Conservation (phyloP, 2,113 vertebrate species). For the Tachuris rubrigastra region DNA sequence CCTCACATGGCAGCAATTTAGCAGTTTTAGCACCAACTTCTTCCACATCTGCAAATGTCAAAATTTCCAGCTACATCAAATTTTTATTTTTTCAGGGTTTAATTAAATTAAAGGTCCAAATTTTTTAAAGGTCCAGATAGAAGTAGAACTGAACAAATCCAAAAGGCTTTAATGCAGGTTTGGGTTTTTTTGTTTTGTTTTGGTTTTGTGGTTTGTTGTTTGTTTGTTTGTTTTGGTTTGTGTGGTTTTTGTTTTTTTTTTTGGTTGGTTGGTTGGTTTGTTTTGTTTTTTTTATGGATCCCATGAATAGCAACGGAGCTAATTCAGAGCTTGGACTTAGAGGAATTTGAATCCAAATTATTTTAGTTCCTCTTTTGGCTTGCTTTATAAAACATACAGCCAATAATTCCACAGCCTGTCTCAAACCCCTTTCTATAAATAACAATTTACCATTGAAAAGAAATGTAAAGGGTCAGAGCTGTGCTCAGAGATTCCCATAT, state of each 20-base stretch:
- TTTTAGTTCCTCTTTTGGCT: neutral
- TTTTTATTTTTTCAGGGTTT: neutral
- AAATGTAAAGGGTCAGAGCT: neutral
- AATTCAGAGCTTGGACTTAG: neutral
- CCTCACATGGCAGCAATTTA: neutral
- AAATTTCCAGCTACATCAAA: neutral
- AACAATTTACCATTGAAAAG: neutral
- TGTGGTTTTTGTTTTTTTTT: neutral
- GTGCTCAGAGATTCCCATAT: neutral
- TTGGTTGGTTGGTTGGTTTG: too few species aligned
- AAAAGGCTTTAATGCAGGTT: neutral
- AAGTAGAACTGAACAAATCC: neutral
- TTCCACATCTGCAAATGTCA: neutral
- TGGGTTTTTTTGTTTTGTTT: too few species aligned
- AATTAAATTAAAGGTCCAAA: neutral
- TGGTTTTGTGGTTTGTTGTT: neutral
- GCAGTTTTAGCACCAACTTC: neutral
- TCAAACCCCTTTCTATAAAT: constrained; percentile 8
- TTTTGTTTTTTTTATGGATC: neutral
- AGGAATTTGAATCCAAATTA: neutral
- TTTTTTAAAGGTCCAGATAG: neutral
- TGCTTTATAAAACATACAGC: neutral
- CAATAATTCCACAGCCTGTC: neutral
- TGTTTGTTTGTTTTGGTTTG: too few species aligned
- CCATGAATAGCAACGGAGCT: neutral